phyloP scores from a whole-genome alignment of 1,140 invertebrate genomes.

The Micrasema longulum region DNA sequence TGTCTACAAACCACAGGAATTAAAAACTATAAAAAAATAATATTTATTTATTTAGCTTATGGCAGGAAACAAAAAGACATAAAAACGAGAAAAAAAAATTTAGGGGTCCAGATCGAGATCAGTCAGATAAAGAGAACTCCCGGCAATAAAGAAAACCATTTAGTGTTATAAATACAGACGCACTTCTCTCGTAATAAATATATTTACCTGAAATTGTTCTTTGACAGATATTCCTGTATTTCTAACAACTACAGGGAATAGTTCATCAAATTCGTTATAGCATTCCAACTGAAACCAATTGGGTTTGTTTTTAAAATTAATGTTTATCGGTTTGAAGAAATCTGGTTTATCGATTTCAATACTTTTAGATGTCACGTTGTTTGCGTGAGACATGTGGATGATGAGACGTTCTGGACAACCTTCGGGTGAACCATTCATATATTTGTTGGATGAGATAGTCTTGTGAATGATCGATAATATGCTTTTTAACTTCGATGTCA shows the following conservation, averaged over 20 bases:
- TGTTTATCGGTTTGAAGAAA: slow-evolving; percentile 70
- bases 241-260: slow-evolving; percentile 72
- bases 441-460: slow-evolving; percentile 68
- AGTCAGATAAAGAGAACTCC: too few species aligned
- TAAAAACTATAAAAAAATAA: too few species aligned
- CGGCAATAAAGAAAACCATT: too few species aligned
- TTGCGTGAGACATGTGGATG: slow-evolving; percentile 67
- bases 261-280: slow-evolving; percentile 75
- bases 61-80: too few species aligned
- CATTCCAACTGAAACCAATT: slow-evolving; percentile 80
- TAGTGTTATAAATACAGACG: too few species aligned
- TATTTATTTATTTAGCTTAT: too few species aligned
- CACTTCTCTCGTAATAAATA: too few species aligned
- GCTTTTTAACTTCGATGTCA: slow-evolving; percentile 68
- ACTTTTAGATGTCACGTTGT: slow-evolving; percentile 56
- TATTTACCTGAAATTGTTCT: slow-evolving; percentile 74
- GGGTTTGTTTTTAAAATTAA: slow-evolving; percentile 73
- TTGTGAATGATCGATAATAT: slow-evolving; percentile 70
- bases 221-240: slow-evolving; percentile 71
- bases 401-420: slow-evolving; percentile 65
- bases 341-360: slow-evolving; percentile 28
- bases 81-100: too few species aligned
- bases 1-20: too few species aligned
- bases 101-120: too few species aligned
- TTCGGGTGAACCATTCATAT: slow-evolving; percentile 69